Evolutionary conservation across 2,888 invertebrate species (phyloP).

Genomic region (Osedax frankpressi): DNA sequence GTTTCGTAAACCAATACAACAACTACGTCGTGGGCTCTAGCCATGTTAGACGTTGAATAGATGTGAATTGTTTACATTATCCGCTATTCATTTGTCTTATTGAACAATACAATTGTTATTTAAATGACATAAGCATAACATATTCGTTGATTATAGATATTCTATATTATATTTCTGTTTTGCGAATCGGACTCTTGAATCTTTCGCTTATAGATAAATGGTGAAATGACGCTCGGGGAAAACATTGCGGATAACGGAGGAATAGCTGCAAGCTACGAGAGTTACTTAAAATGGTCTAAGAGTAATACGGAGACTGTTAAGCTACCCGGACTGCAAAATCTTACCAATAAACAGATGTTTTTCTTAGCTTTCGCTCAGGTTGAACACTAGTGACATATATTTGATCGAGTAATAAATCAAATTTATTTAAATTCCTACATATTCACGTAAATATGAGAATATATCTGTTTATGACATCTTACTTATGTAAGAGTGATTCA

Average conservation of each 20-base stretch:
- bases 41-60: not conserved
- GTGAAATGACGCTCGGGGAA: conserved; percentile 42
- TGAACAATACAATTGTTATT: no score
- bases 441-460: no score
- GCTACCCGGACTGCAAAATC: conserved; percentile 43
- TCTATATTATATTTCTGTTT: no score
- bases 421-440: no score
- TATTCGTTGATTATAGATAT: no score
- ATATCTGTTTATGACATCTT: no score
- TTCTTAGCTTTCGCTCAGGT: conserved; percentile 48
- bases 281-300: not conserved
- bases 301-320: conserved; percentile 26
- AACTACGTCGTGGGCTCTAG: not conserved
- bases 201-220: conserved; percentile 39
- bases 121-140: no score
- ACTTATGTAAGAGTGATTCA: no score
- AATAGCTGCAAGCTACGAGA: conserved; percentile 29
- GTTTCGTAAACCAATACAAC: not conserved
- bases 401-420: no score
- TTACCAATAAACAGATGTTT: conserved; percentile 45
- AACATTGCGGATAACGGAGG: conserved; percentile 47
- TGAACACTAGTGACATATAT: not conserved
- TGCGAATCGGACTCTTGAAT: no score
- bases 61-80: no score
- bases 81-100: no score